These are phyloP conservation scores for Machaerirhynchus nigripectus DNA, from an alignment of 2,113 vertebrate genomes.

Conservation along the genomic window DNA sequence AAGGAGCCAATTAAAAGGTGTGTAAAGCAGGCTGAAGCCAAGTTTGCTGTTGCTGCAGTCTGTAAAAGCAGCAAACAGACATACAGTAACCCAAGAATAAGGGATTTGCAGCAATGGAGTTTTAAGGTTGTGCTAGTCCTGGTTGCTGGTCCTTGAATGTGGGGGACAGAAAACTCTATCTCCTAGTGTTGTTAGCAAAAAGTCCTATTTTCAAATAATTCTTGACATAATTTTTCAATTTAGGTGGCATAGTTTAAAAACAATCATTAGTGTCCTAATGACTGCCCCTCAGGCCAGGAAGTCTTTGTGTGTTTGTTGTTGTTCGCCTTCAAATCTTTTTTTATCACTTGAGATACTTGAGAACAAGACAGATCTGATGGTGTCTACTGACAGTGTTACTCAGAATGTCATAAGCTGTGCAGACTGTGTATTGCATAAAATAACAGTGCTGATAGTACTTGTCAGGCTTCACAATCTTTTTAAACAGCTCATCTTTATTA, in stretches of 20 bases:
- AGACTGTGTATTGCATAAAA: not conserved
- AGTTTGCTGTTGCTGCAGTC: not conserved
- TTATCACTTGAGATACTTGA: not conserved
- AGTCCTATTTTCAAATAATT: not conserved
- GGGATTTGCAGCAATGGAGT: not conserved
- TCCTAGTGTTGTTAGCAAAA: not conserved
- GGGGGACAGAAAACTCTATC: not conserved
- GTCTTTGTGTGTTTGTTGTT: not conserved
- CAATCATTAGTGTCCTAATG: not conserved
- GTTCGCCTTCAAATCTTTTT: not conserved
- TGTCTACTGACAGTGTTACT: not conserved
- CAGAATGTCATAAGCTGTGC: not conserved
- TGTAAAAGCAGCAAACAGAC: not conserved
- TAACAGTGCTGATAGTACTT: conserved; percentile 19
- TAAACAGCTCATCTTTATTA: conserved; percentile 10
- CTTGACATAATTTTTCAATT: not conserved
- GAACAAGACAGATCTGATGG: not conserved
- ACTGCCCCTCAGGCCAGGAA: not conserved
- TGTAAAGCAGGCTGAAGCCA: not conserved
- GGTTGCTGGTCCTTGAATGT: not conserved
- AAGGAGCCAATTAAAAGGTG: not conserved
- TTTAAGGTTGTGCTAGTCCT: not conserved
- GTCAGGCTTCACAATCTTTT: not conserved
- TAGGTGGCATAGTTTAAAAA: not conserved
- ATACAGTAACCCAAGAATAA: not conserved